Evolutionary conservation across 2,888 invertebrate genomes (phyloP).

Genomic region (Tribolium freemani): DNA sequence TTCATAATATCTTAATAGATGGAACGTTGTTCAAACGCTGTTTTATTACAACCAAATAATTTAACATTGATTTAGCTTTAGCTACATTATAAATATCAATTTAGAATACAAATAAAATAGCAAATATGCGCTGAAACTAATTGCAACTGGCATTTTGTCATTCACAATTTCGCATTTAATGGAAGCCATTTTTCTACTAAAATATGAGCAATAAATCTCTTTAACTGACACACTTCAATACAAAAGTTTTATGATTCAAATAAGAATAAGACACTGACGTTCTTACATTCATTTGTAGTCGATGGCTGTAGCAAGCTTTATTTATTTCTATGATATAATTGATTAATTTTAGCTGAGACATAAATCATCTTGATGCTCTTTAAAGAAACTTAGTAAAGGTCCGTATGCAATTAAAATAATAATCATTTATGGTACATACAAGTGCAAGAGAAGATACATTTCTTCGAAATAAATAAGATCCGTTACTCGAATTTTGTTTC

Average conservation of each 20-base stretch:
- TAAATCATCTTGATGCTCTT: not conserved
- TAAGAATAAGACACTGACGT: not conserved
- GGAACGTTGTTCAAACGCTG: not conserved
- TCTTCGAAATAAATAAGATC: no score
- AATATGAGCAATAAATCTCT: not conserved
- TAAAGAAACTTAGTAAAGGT: not conserved
- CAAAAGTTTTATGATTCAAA: not conserved
- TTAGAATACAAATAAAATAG: no score
- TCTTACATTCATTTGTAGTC: not conserved
- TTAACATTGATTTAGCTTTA: no score
- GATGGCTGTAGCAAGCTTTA: not conserved
- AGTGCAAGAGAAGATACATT: no score
- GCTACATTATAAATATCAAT: no score
- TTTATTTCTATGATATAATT: not conserved
- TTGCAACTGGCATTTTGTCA: not conserved
- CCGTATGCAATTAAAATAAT: no score
- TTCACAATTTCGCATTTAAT: not conserved
- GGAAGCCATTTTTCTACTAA: not conserved
- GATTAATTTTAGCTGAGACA: not conserved
- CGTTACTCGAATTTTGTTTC: no score
- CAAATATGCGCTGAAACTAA: not conserved
- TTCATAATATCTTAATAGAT: not conserved
- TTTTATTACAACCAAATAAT: not conserved
- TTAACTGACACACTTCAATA: not conserved
- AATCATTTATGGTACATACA: no score